These are phyloP conservation scores for Acrossocheilus wenchowensis DNA, from an alignment of 2,797 vertebrate genomes.

Conservation along the genomic window DNA sequence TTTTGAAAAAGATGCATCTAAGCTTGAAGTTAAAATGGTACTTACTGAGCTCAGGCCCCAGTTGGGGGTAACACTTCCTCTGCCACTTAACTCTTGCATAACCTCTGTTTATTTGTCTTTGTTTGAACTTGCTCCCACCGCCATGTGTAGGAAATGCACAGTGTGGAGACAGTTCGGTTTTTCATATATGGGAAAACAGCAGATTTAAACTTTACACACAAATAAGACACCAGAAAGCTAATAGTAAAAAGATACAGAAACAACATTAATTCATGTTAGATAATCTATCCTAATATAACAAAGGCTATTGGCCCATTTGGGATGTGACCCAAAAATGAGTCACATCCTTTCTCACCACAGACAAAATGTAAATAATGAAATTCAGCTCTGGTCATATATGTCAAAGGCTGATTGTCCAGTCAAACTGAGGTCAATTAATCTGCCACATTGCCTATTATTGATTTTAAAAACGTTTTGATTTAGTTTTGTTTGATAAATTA, in stretches of 20 bases:
- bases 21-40: constrained; percentile 39
- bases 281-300: not conserved
- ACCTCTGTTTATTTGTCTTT: constrained; percentile 50
- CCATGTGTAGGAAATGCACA: constrained; percentile 36
- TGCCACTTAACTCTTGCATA: constrained; percentile 52
- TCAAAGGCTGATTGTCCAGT: not conserved
- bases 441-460: not conserved
- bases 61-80: constrained; percentile 41
- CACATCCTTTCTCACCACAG: constrained; percentile 3
- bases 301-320: not conserved
- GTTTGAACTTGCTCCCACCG: constrained; percentile 52
- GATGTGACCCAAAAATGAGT: not conserved
- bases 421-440: not conserved
- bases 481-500: not conserved
- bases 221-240: not conserved
- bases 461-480: not conserved
- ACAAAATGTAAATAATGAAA: not conserved
- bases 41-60: constrained; percentile 26
- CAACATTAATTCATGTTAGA: not conserved
- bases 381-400: not conserved
- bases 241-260: not conserved
- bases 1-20: constrained; percentile 39
- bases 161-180: not conserved
- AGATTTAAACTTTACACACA: not conserved
- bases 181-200: constrained; percentile 11